These are phyloP conservation scores for Eurois occulta DNA, from an alignment of 2,888 invertebrate genomes.

Conservation along the genomic window DNA sequence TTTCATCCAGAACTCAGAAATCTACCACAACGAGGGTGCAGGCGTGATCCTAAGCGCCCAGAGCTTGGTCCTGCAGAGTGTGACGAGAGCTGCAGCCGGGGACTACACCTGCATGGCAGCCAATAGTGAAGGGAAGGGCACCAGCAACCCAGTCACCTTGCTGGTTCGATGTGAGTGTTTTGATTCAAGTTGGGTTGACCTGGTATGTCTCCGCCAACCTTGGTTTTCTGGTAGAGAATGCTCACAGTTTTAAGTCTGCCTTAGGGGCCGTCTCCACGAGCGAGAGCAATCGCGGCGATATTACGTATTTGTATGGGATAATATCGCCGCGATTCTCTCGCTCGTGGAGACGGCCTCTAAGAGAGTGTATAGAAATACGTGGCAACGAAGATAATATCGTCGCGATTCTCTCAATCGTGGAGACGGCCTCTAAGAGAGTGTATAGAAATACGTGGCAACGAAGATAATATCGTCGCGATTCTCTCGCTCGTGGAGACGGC, in stretches of 20 bases:
- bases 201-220: neutral
- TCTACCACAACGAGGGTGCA: constrained; percentile 95
- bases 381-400: no score
- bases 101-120: constrained; percentile 96
- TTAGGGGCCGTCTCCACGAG: no score
- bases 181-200: neutral
- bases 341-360: no score
- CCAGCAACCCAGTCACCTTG: constrained; percentile 93
- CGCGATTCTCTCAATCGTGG: no score
- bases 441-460: no score
- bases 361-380: no score
- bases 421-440: no score
- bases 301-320: no score
- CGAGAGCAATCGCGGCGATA: no score
- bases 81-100: constrained; percentile 95
- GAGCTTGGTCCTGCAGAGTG: constrained; percentile 96
- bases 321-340: no score
- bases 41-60: constrained; percentile 96
- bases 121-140: constrained; percentile 95
- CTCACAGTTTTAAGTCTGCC: neutral
- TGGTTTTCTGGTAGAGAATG: neutral
- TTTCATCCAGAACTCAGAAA: constrained; percentile 92
- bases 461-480: no score
- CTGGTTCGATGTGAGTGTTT: constrained; percentile 92
- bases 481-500: no score